Base-by-base conservation (phyloP, 1,140 invertebrate genomes). In the Polypedilum pembai region DNA sequence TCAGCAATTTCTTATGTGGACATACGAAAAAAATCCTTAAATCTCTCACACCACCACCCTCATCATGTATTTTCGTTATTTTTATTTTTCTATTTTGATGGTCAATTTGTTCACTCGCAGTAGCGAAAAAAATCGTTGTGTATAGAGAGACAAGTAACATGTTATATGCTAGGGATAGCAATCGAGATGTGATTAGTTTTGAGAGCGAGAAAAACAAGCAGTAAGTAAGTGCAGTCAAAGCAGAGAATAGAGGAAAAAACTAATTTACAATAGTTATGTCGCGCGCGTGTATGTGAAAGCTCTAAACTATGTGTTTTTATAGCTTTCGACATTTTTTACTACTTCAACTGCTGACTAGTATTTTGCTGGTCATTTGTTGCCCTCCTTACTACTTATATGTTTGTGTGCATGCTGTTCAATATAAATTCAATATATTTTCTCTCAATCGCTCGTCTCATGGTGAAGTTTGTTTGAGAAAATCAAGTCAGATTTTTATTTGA, bases 181-280 rank as follows among this genome's bases (percentile, higher is more conserved):
- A 56, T 56, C n/a, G 45, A 56, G 45, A 56, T 56, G 45, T 56
- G 45, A 56, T 56, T 56, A 56, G 45, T 56, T 56, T 56, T 56
- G 45, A 56, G 45, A 56, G 10, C 45, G 45, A 56, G 45, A 12
- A 56, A n/a, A 12, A 56, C 12, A n/a, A 56, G 45, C 12, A 56
- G 10, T 33, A 5, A 33, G 24, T 33, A 56, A 56, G 12, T 56
- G 45, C 45, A 56, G 3, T 15, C 12, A 56, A 12, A 15, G 12
- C 3, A 56, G 12, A 15, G n/a, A 45, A 7, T 10, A 45, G 41
- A 45, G 15, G 41, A 10, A 12, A 56, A 56, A 56, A 56, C 45
- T 15, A 56, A 56, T 56, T 56, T 56, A 56, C 45, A 56, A 56
- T 56, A 56, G 45, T 12, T 56, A 56, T 56, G 45, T 56, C 8